These are phyloP conservation scores for Pipistrellus kuhlii DNA, from an alignment of 2,797 vertebrate species.

Conservation along the genomic window DNA sequence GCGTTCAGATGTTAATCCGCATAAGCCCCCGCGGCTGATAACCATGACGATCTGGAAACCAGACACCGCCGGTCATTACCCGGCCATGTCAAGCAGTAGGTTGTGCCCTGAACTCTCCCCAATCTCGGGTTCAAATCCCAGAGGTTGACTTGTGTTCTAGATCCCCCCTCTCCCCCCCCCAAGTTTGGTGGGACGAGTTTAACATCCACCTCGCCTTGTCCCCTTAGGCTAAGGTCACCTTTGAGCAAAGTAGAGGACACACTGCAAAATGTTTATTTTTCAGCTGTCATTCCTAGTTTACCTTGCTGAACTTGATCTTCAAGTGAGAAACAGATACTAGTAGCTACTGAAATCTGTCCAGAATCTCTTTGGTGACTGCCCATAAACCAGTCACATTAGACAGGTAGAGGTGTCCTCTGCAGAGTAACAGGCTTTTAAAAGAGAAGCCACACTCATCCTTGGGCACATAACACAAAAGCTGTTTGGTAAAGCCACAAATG, in stretches of 20 bases:
- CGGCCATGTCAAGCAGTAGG: not conserved
- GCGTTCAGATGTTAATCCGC: slow-evolving; percentile 76
- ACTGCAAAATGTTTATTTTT: slow-evolving; percentile 80
- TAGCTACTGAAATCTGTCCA: slow-evolving; percentile 78
- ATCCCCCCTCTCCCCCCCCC: not conserved
- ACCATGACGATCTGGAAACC: slow-evolving; percentile 72
- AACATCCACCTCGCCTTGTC: slow-evolving; percentile 69
- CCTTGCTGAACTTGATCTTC: slow-evolving; percentile 82
- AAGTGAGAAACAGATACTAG: slow-evolving; percentile 73
- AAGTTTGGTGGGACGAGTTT: slow-evolving; percentile 53
- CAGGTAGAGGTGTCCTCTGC: not conserved
- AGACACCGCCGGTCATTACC: slow-evolving; percentile 47
- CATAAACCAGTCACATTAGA: slow-evolving; percentile 61
- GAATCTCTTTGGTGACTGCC: slow-evolving; percentile 10
- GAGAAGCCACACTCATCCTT: not conserved
- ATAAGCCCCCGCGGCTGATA: slow-evolving; percentile 69
- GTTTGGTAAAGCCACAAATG: no score
- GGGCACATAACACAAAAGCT: not conserved
- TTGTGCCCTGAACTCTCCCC: slow-evolving; percentile 43
- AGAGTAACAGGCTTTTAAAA: not conserved
- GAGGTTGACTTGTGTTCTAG: slow-evolving; percentile 64
- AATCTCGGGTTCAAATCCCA: slow-evolving; percentile 12
- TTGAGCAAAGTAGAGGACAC: slow-evolving; percentile 77
- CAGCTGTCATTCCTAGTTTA: slow-evolving; percentile 82
- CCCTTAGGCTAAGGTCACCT: slow-evolving; percentile 75